Conservation (phyloP, 2,113 vertebrate species). For the Scalopus aquaticus region DNA sequence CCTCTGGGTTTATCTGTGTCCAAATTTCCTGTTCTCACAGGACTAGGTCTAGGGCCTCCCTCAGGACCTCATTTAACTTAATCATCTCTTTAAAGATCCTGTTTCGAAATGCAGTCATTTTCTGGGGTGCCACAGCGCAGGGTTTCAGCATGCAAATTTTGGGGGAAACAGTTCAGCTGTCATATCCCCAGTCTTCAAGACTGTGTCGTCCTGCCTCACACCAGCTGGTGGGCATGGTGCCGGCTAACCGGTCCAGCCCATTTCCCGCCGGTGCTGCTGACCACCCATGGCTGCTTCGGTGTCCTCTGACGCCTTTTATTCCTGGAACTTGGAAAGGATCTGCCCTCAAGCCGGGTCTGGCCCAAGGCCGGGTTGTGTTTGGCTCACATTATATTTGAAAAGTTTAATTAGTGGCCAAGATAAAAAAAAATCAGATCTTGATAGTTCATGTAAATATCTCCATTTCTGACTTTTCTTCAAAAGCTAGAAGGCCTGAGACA, state of each 20-base stretch:
- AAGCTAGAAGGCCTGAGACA: background rate
- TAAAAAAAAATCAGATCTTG: background rate
- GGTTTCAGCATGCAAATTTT: background rate
- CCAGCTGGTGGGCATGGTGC: background rate
- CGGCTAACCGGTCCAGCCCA: background rate
- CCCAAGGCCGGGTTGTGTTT: background rate
- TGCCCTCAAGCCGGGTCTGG: background rate
- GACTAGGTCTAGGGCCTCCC: background rate
- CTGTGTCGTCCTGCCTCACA: background rate
- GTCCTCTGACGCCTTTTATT: background rate
- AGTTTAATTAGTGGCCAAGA: background rate
- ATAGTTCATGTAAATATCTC: background rate
- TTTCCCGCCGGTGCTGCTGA: background rate
- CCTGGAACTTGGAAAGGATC: background rate
- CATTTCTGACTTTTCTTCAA: background rate
- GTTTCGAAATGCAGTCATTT: background rate
- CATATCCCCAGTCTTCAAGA: background rate
- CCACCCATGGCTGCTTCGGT: background rate
- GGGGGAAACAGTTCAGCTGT: background rate
- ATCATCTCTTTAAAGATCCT: background rate
- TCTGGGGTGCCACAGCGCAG: background rate
- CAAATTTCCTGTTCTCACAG: background rate
- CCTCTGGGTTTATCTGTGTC: background rate
- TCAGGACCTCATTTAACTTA: background rate
- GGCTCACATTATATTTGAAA: background rate